Conservation (phyloP, 2,888 invertebrate species). For the Thysanoteuthis rhombus region DNA sequence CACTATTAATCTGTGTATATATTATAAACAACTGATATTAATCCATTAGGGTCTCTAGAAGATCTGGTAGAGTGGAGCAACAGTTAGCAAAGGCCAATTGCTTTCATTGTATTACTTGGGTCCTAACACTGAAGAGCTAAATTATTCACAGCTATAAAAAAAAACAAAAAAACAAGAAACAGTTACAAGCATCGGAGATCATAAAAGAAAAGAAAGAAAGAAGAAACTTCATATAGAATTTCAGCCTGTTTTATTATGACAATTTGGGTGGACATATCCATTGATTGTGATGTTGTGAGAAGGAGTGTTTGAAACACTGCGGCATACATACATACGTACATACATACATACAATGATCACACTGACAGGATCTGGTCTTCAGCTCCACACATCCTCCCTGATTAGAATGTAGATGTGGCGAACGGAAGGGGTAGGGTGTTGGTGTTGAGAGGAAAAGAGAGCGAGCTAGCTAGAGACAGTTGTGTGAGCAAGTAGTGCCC, state of each 20-base stretch:
- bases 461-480: not conserved
- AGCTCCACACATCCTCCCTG: not conserved
- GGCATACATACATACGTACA: not conserved
- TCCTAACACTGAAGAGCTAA: too few relatives aligned
- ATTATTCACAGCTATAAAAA: too few relatives aligned
- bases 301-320: conserved; percentile 1
- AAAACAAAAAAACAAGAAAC: too few relatives aligned
- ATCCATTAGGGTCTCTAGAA: too few relatives aligned
- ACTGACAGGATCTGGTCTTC: conserved; percentile 12
- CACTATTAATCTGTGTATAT: too few relatives aligned
- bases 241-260: conserved; percentile 12
- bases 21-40: too few relatives aligned
- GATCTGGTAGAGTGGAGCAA: too few relatives aligned
- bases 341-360: conserved; percentile 18
- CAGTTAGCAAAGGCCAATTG: too few relatives aligned
- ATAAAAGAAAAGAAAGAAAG: not conserved
- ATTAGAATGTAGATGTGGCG: not conserved
- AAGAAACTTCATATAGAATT: not conserved
- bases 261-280: conserved; percentile 12
- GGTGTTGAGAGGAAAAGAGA: not conserved
- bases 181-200: not conserved
- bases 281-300: conserved; percentile 12
- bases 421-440: not conserved
- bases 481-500: not conserved
- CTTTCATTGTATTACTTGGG: too few relatives aligned